phyloP scores from a whole-genome alignment of 2,113 vertebrate genomes.

The Nothobranchius furzeri region DNA sequence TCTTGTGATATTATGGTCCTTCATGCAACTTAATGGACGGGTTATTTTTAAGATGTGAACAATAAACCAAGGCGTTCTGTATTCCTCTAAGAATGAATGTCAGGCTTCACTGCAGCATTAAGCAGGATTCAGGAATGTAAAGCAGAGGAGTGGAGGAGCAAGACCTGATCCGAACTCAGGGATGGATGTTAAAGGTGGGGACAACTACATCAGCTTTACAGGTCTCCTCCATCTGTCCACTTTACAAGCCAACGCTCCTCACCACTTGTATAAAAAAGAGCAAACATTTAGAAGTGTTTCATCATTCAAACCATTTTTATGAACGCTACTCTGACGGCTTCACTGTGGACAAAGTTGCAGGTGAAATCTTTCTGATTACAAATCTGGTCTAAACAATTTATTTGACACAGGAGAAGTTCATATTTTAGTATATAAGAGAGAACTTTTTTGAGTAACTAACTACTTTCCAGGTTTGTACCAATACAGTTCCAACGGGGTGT shows the following conservation, averaged over 20 bases:
- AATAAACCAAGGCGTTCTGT: no score
- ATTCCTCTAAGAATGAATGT: no score
- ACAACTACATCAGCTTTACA: slow-evolving; percentile 37
- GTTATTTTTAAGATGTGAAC: no score
- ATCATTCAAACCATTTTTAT: not conserved
- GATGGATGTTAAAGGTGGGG: slow-evolving; percentile 43
- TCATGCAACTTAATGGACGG: no score
- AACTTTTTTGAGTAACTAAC: no score
- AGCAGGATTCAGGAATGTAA: slow-evolving; percentile 5
- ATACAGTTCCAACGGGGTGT: no score
- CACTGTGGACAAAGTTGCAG: not conserved
- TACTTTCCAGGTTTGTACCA: not conserved
- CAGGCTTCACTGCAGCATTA: no score
- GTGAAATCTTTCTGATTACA: not conserved
- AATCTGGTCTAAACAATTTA: not conserved
- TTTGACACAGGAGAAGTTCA: not conserved
- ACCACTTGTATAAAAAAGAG: not conserved
- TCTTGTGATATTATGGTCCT: no score
- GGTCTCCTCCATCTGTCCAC: slow-evolving; percentile 25
- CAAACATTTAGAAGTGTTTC: not conserved
- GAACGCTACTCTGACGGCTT: not conserved
- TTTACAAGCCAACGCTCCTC: not conserved
- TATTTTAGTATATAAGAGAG: no score
- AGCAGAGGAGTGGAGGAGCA: not conserved
- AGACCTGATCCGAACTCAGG: slow-evolving; percentile 18